Conservation (phyloP, 2,113 vertebrate species). For the Leuciscus idus region DNA sequence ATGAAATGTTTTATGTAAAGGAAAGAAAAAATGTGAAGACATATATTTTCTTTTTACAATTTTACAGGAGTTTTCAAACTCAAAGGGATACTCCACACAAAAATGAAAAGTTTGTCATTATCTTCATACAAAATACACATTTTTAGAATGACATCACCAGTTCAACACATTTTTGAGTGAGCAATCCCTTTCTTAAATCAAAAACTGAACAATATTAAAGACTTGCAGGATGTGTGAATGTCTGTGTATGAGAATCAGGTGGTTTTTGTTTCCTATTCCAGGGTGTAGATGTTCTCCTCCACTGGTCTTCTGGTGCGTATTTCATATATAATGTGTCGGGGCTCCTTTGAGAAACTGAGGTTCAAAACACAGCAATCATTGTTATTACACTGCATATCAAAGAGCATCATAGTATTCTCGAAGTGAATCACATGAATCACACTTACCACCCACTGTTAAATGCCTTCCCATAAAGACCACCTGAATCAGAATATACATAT, state of each 20-base stretch:
- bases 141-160: neutral
- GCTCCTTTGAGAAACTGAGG: conserved; percentile 75
- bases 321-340: conserved; percentile 78
- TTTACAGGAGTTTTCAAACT: neutral
- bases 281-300: conserved; percentile 79
- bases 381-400: neutral
- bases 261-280: conserved; percentile 52
- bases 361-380: conserved; percentile 12
- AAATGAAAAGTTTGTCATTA: neutral
- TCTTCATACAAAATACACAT: neutral
- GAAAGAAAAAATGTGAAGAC: neutral
- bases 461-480: conserved; percentile 63
- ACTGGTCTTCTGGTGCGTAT: conserved; percentile 74
- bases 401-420: neutral
- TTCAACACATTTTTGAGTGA: neutral
- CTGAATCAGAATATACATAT: conserved; percentile 52
- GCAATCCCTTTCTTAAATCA: neutral
- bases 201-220: neutral
- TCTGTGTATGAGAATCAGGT: neutral
- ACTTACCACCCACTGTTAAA: conserved; percentile 71
- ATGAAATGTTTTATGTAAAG: neutral
- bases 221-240: neutral
- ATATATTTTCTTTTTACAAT: neutral
- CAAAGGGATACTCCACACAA: neutral
- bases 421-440: neutral